Percentiles rank a stretch among this genome's conserved stretches.
phyloP scores from a whole-genome alignment of 1,140 invertebrate species.

The Tachypleus tridentatus region DNA sequence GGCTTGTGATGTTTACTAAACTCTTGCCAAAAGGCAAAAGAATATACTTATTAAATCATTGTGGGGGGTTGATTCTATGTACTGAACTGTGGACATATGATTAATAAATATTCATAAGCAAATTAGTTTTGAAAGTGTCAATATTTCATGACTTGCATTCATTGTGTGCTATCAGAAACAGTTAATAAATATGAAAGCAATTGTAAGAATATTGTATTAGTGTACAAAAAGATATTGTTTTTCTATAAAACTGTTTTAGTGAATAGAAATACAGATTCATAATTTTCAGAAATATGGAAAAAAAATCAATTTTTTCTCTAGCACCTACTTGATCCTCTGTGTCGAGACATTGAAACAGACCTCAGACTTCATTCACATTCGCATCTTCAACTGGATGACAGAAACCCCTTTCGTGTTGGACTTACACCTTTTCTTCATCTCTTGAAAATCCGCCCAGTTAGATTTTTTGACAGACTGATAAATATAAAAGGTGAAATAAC shows the following conservation, averaged over 20 bases:
- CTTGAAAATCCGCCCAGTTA: constrained; percentile 40
- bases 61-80: no score
- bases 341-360: constrained; percentile 78
- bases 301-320: constrained; percentile 18
- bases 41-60: no score
- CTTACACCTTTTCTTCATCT: constrained; percentile 41
- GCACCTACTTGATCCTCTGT: constrained; percentile 55
- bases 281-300: neutral
- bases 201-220: neutral
- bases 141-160: no score
- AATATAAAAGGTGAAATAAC: constrained; percentile 33
- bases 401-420: constrained; percentile 56
- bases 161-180: no score
- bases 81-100: no score
- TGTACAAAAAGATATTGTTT: constrained; percentile 8
- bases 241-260: constrained; percentile 2
- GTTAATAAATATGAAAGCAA: no score
- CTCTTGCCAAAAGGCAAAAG: no score
- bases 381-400: constrained; percentile 69
- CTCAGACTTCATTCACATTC: constrained; percentile 78
- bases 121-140: no score
- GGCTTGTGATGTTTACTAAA: no score
- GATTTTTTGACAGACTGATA: constrained; percentile 37
- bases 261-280: constrained; percentile 14
- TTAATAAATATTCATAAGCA: no score